Evolutionary conservation across 2,797 vertebrate genomes (phyloP).

Genomic region (Acipenser transmontanus): DNA sequence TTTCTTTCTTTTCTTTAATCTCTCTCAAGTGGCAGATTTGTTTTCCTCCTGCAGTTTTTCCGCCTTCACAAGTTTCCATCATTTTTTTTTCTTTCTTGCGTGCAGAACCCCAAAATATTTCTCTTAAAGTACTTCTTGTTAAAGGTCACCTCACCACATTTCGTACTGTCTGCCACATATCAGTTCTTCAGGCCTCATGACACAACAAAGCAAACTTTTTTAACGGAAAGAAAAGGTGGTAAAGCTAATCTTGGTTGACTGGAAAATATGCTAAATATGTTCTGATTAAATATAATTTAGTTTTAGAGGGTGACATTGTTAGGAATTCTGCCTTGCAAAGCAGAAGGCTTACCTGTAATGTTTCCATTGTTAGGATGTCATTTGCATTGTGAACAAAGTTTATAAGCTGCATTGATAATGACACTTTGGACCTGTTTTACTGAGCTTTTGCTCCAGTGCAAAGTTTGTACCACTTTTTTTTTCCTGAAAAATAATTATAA

Average conservation of each 20-base stretch:
- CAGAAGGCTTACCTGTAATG: no score
- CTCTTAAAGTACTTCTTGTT: constrained; percentile 6
- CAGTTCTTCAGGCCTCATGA: constrained; percentile 1
- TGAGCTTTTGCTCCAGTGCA: no score
- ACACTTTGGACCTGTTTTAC: no score
- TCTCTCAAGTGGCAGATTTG: constrained; percentile 17
- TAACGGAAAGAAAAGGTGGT: constrained; percentile 29
- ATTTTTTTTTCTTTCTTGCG: neutral
- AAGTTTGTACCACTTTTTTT: no score
- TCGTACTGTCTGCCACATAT: constrained; percentile 3
- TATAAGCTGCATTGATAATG: no score
- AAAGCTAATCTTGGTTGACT: constrained; percentile 25
- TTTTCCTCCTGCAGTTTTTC: neutral
- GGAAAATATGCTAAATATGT: constrained; percentile 29
- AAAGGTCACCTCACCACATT: constrained; percentile 19
- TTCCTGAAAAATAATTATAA: no score
- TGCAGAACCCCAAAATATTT: neutral
- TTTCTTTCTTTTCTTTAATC: constrained; percentile 17
- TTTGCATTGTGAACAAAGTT: no score
- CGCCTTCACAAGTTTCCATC: constrained; percentile 26
- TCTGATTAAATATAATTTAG: constrained; percentile 18
- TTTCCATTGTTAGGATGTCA: no score
- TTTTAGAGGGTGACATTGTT: constrained; percentile 15
- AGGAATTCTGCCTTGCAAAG: constrained; percentile 19
- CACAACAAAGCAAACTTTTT: constrained; percentile 22